Percentiles rank a stretch among this genome's conserved stretches.
phyloP scores from a whole-genome alignment of 2,113 vertebrate genomes.

The Eudyptes chrysolophus region DNA sequence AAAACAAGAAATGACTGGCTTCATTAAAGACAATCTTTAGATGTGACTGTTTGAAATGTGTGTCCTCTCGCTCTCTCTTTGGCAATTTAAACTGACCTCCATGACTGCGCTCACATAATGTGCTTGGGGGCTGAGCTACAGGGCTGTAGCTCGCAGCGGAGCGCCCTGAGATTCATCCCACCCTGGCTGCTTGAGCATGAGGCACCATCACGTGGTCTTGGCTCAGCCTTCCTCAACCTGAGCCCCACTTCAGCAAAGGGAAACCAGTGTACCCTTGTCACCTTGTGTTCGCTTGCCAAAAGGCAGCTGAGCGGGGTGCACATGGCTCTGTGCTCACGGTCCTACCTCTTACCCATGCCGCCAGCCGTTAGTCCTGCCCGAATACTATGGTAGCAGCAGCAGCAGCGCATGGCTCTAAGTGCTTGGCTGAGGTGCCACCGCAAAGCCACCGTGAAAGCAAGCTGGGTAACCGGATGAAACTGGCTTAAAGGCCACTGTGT shows the following conservation, averaged over 20 bases:
- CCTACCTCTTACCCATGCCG: rapidly evolving
- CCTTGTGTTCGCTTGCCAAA: not conserved
- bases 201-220: rapidly evolving
- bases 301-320: not conserved
- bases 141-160: not conserved
- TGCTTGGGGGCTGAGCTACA: not conserved
- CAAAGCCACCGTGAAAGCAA: not conserved
- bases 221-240: not conserved
- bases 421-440: not conserved
- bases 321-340: not conserved
- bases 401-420: rapidly evolving
- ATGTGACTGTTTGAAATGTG: not conserved
- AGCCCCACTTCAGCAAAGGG: not conserved
- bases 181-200: not conserved
- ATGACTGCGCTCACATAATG: rapidly evolving
- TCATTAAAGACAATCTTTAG: not conserved
- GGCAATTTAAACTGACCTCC: not conserved
- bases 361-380: rapidly evolving
- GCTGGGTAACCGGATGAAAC: not conserved
- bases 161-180: not conserved
- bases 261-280: rapidly evolving
- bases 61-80: too few relatives aligned
- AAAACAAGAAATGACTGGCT: not conserved
- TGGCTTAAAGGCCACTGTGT: not conserved
- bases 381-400: rapidly evolving